Evolutionary conservation across 2,797 vertebrate genomes (phyloP).

Genomic region (Graptemys geographica): DNA sequence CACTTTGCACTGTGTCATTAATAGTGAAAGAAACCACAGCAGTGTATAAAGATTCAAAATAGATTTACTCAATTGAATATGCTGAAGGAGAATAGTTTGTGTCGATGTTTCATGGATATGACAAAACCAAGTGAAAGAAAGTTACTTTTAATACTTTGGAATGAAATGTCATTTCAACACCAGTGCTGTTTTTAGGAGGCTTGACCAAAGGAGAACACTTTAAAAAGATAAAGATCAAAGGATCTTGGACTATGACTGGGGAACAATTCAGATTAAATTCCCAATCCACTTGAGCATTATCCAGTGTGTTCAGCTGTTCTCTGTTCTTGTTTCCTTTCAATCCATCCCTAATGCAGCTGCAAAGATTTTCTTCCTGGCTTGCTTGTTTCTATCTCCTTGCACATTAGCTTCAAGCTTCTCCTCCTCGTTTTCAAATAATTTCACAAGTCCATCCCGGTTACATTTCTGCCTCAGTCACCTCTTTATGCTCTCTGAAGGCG

Average conservation of each 20-base stretch:
- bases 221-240: conserved; percentile 60
- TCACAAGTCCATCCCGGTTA: background rate
- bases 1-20: background rate
- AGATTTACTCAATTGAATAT: conserved; percentile 5
- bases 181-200: background rate
- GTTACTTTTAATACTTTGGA: conserved; percentile 6
- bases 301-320: background rate
- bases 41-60: background rate
- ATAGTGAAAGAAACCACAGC: background rate
- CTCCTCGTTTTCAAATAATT: conserved; percentile 24
- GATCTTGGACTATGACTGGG: background rate
- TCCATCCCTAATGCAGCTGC: conserved; percentile 13
- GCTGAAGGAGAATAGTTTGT: background rate
- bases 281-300: background rate
- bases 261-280: conserved; percentile 23
- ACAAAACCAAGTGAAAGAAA: conserved; percentile 7
- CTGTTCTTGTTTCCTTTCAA: conserved; percentile 18
- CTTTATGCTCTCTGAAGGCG: conserved; percentile 18
- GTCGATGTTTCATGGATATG: conserved; percentile 19
- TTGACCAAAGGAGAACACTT: conserved; percentile 16
- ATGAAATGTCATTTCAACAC: conserved; percentile 49
- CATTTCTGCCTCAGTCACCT: conserved; percentile 20
- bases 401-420: background rate
- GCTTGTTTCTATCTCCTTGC: background rate
- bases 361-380: background rate